Conservation (phyloP, 92 coral and sea anemone species). For the Blastomussa wellsi region DNA sequence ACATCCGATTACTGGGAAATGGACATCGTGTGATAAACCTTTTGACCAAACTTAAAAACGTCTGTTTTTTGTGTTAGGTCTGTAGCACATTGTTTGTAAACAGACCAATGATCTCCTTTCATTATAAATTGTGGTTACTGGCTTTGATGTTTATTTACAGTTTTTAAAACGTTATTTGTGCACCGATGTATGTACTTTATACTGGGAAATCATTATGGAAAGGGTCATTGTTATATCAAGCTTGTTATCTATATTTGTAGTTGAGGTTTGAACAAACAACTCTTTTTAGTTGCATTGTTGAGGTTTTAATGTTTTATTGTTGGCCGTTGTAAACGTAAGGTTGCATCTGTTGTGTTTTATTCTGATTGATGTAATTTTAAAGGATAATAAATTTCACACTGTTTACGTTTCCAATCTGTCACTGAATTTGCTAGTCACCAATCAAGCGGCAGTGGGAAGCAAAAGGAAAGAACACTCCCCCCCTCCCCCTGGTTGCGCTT, state of each 20-base stretch:
- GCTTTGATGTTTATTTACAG: constrained; percentile 16
- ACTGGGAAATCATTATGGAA: constrained; percentile 13
- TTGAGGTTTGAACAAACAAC: not conserved
- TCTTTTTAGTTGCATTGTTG: constrained; percentile 1
- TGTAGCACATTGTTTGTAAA: not conserved
- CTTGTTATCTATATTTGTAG: constrained; percentile 18
- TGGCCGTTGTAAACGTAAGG: constrained; percentile 22
- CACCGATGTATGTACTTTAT: constrained; percentile 12
- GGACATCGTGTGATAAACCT: constrained; percentile 5
- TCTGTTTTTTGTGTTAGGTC: too few relatives aligned
- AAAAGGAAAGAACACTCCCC: constrained; percentile 7
- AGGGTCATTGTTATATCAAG: not conserved
- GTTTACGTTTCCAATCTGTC: constrained; percentile 21
- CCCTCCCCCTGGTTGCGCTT: not conserved
- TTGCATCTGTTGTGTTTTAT: constrained; percentile 25
- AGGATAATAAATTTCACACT: constrained; percentile 17
- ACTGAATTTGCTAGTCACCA: not conserved
- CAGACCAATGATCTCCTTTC: not conserved
- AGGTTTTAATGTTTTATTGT: constrained; percentile 14
- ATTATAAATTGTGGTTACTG: constrained; percentile 5
- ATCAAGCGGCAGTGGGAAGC: not conserved
- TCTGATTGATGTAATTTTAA: constrained; percentile 21
- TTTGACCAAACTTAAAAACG: too few relatives aligned
- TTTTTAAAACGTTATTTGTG: constrained; percentile 6
- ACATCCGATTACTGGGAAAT: constrained; percentile 27